phyloP scores from a whole-genome alignment of 2,797 vertebrate species.

The Chromis chromis region DNA sequence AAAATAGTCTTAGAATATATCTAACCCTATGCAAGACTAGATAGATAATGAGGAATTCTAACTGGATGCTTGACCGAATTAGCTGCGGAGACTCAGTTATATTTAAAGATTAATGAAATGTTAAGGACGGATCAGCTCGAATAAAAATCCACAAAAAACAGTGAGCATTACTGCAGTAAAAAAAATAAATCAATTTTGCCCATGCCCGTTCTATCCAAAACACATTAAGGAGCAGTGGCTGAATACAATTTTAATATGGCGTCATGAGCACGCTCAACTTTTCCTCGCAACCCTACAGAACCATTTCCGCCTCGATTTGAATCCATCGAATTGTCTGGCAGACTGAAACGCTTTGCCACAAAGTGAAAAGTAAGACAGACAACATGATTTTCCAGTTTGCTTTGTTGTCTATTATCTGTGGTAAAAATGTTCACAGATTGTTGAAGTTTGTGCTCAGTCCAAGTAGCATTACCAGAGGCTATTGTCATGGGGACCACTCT shows the following conservation, averaged over 20 bases:
- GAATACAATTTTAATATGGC: conserved; percentile 11
- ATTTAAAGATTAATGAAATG: conserved; percentile 32
- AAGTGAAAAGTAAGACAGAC: conserved; percentile 65
- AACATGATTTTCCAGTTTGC: conserved; percentile 61
- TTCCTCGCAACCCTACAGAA: conserved; percentile 2
- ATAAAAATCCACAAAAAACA: background rate
- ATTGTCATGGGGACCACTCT: conserved; percentile 77
- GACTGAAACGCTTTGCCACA: conserved; percentile 79
- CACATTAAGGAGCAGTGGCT: conserved; percentile 3
- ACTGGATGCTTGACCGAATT: conserved; percentile 17
- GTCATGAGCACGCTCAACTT: background rate
- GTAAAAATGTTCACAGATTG: conserved; percentile 69
- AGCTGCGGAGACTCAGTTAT: background rate
- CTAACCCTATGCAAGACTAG: background rate
- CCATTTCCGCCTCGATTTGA: conserved; percentile 13
- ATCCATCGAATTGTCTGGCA: conserved; percentile 55
- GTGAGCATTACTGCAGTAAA: background rate
- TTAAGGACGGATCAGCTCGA: background rate
- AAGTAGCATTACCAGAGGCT: conserved; percentile 75
- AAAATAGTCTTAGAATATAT: background rate
- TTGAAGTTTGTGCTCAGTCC: conserved; percentile 74
- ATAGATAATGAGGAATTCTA: background rate
- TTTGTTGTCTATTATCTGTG: conserved; percentile 68
- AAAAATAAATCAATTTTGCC: background rate
- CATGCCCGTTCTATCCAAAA: conserved; percentile 1